phyloP scores from a whole-genome alignment of 2,797 vertebrate genomes.

The Petrocephalus schoutedeni region DNA sequence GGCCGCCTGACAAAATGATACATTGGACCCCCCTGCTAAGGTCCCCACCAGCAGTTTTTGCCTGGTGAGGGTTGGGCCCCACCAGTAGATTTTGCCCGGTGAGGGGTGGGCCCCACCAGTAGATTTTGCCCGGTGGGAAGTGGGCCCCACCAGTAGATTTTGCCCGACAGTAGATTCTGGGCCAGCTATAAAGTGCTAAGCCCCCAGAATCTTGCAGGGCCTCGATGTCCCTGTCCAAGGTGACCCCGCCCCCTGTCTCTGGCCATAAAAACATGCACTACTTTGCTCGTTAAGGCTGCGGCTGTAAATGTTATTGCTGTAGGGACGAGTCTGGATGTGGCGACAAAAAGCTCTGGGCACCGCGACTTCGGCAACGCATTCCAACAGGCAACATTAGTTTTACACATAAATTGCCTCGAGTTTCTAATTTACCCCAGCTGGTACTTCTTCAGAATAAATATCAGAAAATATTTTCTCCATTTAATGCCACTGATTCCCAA shows the following conservation, averaged over 20 bases:
- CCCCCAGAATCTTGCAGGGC: background rate
- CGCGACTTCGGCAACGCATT: background rate
- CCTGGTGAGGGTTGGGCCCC: background rate
- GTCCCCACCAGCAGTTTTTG: background rate
- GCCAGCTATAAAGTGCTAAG: too few relatives aligned
- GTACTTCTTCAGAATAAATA: background rate
- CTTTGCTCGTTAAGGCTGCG: background rate
- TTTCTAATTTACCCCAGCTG: background rate
- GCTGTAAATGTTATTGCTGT: background rate
- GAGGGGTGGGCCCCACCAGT: too few relatives aligned
- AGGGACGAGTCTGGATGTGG: background rate
- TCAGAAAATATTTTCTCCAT: background rate
- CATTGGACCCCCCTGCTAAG: background rate
- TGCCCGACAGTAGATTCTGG: background rate
- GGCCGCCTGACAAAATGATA: background rate
- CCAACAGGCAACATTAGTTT: background rate
- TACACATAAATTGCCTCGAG: background rate
- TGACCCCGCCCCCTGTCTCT: background rate
- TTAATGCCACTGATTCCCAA: background rate
- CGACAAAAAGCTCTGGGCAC: background rate
- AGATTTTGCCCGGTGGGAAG: background rate
- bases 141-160: too few relatives aligned
- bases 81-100: background rate
- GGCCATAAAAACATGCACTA: background rate
- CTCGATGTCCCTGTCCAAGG: background rate